Evolutionary conservation across 1,140 invertebrate species (phyloP).

Genomic region (Anastrepha ludens): DNA sequence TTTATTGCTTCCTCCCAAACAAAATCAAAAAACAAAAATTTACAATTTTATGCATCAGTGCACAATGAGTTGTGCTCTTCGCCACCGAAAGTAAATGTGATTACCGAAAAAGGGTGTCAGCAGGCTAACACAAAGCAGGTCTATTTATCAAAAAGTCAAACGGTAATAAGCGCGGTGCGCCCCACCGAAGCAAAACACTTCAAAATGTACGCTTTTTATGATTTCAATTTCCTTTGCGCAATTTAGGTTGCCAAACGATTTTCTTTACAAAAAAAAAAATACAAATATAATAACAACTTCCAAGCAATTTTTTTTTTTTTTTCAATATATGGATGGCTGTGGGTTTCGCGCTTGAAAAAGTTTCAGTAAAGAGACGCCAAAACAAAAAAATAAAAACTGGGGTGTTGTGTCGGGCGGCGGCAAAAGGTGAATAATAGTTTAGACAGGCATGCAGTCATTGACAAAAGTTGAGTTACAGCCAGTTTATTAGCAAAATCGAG

Average conservation of each 20-base stretch:
- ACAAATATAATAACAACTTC: background rate
- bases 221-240: background rate
- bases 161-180: background rate
- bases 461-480: conserved; percentile 30
- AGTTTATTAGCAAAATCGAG: background rate
- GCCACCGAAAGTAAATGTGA: background rate
- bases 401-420: background rate
- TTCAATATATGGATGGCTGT: too few relatives aligned
- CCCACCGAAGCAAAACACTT: background rate
- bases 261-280: background rate
- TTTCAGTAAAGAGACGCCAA: background rate
- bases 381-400: background rate
- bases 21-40: background rate
- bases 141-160: background rate
- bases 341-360: too few relatives aligned
- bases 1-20: background rate
- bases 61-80: background rate
- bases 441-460: background rate
- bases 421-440: background rate
- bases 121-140: background rate
- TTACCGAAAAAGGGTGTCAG: background rate
- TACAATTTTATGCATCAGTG: conserved; percentile 17
- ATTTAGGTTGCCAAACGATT: conserved; percentile 13
- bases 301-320: too few relatives aligned
- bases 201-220: background rate